Conservation (phyloP, 1,140 invertebrate species). For the Mylabris phalerata region DNA sequence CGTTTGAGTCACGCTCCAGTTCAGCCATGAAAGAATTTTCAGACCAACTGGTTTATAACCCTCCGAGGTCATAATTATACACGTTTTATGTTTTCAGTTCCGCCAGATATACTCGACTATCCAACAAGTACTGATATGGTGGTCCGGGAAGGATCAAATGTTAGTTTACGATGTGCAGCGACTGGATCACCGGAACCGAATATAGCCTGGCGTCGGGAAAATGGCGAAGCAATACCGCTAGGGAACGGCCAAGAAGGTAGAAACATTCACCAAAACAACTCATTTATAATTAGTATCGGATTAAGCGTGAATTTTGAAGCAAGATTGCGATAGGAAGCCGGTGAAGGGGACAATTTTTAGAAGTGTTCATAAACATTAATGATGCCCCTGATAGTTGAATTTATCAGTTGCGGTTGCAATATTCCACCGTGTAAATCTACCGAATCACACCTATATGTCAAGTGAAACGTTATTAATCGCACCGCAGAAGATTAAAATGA, state of each 20-base stretch:
- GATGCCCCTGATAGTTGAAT: not conserved
- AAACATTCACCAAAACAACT: not conserved
- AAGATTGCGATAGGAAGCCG: not conserved
- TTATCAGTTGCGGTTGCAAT: not conserved
- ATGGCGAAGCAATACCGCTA: conserved; percentile 55
- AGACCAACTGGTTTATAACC: conserved; percentile 7
- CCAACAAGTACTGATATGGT: conserved; percentile 81
- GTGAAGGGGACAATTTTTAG: not conserved
- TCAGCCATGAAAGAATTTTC: conserved; percentile 5
- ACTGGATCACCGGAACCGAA: conserved; percentile 74
- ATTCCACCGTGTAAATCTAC: not conserved
- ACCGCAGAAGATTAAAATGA: too few relatives aligned
- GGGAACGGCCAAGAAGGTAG: conserved; percentile 49
- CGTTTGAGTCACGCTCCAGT: not conserved
- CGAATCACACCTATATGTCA: too few relatives aligned
- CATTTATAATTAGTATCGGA: not conserved
- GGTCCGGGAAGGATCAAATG: conserved; percentile 75
- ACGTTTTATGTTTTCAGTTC: conserved; percentile 55
- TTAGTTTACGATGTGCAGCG: conserved; percentile 75
- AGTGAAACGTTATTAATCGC: too few relatives aligned
- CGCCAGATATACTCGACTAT: conserved; percentile 79
- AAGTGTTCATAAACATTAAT: not conserved
- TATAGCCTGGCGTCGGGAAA: conserved; percentile 78
- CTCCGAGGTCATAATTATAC: conserved; percentile 12
- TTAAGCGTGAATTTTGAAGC: not conserved